Conservation (phyloP, 2,797 vertebrate species). For the Tarsius wallacei region DNA sequence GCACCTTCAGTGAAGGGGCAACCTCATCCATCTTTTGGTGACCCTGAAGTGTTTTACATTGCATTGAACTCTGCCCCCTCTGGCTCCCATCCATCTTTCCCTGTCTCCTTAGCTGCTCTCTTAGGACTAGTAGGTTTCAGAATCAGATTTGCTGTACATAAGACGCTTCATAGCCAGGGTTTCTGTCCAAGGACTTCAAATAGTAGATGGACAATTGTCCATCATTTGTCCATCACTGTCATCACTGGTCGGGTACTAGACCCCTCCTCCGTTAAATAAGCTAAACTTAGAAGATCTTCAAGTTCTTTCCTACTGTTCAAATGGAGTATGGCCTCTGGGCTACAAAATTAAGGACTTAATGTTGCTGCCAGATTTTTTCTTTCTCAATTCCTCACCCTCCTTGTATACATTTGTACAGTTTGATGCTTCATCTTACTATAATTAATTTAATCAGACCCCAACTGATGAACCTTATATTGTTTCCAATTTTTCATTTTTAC, state of each 20-base stretch:
- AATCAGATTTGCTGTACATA: not conserved
- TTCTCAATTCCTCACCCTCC: not conserved
- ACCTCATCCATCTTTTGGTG: not conserved
- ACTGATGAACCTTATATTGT: not conserved
- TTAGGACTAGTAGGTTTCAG: not conserved
- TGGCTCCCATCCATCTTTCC: not conserved
- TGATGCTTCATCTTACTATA: not conserved
- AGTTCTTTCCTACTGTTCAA: not conserved
- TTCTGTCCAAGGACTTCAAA: not conserved
- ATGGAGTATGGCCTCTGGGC: not conserved
- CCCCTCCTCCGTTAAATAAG: not conserved
- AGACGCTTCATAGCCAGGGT: not conserved
- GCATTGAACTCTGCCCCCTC: not conserved
- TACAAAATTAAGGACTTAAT: not conserved
- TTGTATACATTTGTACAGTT: not conserved
- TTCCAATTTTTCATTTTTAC: constrained; percentile 54
- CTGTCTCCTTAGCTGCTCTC: not conserved
- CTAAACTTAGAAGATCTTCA: not conserved
- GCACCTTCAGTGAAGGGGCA: not conserved
- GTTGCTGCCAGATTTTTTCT: constrained; percentile 22
- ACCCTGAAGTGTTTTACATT: not conserved
- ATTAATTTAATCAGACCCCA: constrained; percentile 31
- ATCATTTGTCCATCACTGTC: too few relatives aligned
- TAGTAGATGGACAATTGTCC: not conserved
- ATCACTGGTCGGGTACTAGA: not conserved